Conservation (phyloP, 2,888 invertebrate genomes). For the Herminia tarsipennalis region DNA sequence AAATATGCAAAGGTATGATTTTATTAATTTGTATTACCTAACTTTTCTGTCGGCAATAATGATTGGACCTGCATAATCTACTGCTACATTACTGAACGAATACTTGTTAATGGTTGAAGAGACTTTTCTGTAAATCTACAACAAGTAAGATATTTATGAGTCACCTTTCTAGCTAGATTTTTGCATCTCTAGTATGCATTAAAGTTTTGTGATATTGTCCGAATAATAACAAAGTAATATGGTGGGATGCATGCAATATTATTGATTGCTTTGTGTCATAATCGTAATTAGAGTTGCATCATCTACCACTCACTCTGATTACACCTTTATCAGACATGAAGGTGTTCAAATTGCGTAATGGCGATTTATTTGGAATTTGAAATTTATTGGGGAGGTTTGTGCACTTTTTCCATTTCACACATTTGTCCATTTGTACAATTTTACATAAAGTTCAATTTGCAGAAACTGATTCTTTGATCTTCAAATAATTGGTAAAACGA, state of each 20-base stretch:
- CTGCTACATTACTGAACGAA: constrained; percentile 14
- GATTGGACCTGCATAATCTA: constrained; percentile 11
- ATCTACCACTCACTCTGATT: too few species aligned
- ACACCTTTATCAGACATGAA: constrained; percentile 6
- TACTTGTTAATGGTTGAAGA: constrained; percentile 17
- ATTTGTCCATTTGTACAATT: background rate
- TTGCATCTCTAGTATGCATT: background rate
- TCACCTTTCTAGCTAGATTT: constrained; percentile 6
- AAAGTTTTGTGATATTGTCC: background rate
- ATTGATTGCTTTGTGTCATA: too few species aligned
- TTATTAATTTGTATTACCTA: background rate
- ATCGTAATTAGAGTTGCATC: too few species aligned
- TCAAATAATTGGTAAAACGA: too few species aligned
- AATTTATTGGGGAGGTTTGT: background rate
- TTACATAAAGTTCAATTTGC: constrained; percentile 3
- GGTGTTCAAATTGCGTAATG: constrained; percentile 10
- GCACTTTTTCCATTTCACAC: constrained; percentile 1
- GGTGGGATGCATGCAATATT: constrained; percentile 13
- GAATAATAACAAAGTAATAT: too few species aligned
- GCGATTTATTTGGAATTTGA: constrained; percentile 1
- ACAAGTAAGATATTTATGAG: constrained; percentile 12
- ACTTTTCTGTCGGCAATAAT: constrained; percentile 6
- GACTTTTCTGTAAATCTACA: constrained; percentile 16
- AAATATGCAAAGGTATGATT: constrained; percentile 7
- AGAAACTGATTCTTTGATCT: constrained; percentile 5